Evolutionary conservation across 2,888 invertebrate genomes (phyloP).

Genomic region (Hirtodrosophila confusa): DNA sequence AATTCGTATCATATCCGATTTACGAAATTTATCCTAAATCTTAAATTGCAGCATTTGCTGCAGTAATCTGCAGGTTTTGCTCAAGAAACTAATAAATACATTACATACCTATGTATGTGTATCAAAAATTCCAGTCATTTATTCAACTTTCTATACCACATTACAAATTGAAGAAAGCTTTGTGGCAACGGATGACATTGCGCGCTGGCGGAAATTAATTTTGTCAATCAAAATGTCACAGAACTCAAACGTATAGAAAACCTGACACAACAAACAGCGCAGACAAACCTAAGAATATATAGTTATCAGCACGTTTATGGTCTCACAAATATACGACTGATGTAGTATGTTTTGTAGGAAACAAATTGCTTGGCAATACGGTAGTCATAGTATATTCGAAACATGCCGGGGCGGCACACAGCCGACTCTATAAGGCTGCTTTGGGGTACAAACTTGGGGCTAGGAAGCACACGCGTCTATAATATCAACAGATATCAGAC

Average conservation of each 20-base stretch:
- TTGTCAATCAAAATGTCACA: conserved; percentile 61
- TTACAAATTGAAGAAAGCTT: conserved; percentile 13
- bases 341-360: conserved; percentile 2
- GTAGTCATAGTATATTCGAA: conserved; percentile 24
- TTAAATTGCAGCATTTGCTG: too few species aligned
- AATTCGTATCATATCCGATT: too few species aligned
- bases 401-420: conserved; percentile 22
- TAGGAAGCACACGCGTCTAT: conserved; percentile 66
- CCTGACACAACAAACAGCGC: background rate
- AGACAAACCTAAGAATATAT: too few species aligned
- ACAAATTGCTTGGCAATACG: conserved; percentile 9
- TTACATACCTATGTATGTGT: too few species aligned
- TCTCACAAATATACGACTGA: background rate
- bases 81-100: too few species aligned
- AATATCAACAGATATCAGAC: conserved; percentile 30
- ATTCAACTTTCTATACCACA: conserved; percentile 15
- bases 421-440: conserved; percentile 27
- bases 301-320: too few species aligned
- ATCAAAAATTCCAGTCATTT: conserved; percentile 3
- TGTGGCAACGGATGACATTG: conserved; percentile 21
- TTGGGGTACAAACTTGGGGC: conserved; percentile 52
- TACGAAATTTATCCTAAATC: too few species aligned
- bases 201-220: conserved; percentile 72
- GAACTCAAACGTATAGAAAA: conserved; percentile 8
- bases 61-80: too few species aligned